Conservation (phyloP, 2,888 invertebrate genomes). For the Chrysotoxum bicinctum region DNA sequence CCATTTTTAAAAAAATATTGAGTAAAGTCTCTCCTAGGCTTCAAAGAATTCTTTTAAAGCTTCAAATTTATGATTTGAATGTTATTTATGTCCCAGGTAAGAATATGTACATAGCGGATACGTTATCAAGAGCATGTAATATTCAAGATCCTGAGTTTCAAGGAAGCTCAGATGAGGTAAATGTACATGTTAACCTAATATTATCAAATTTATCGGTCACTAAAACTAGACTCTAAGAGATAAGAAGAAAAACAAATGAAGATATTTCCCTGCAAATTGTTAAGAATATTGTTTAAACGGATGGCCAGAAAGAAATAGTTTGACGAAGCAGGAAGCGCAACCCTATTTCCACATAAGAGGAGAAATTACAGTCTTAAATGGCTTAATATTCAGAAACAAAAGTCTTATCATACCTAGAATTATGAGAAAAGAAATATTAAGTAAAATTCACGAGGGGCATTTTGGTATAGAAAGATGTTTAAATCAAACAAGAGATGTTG, state of each 20-base stretch:
- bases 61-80: constrained; percentile 28
- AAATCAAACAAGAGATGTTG: constrained; percentile 13
- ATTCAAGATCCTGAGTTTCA: constrained; percentile 9
- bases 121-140: constrained; percentile 36
- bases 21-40: constrained; percentile 16
- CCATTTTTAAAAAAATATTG: constrained; percentile 9
- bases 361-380: not conserved
- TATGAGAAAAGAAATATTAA: constrained; percentile 34
- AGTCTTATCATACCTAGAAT: not conserved
- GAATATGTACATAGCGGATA: constrained; percentile 28
- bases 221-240: not conserved
- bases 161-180: not conserved
- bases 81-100: constrained; percentile 22
- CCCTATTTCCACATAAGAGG: not conserved
- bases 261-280: not conserved
- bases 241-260: not conserved
- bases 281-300: constrained; percentile 22
- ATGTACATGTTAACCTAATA: constrained; percentile 17
- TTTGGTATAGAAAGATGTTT: constrained; percentile 44
- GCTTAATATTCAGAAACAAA: no score
- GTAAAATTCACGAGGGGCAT: constrained; percentile 58
- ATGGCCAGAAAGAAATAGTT: constrained; percentile 26
- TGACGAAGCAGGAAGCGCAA: not conserved
- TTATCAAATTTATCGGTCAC: constrained; percentile 26
- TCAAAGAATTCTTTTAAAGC: constrained; percentile 25